These are phyloP conservation scores for Nemoura dubitans DNA, from an alignment of 2,888 invertebrate genomes.

Conservation along the genomic window DNA sequence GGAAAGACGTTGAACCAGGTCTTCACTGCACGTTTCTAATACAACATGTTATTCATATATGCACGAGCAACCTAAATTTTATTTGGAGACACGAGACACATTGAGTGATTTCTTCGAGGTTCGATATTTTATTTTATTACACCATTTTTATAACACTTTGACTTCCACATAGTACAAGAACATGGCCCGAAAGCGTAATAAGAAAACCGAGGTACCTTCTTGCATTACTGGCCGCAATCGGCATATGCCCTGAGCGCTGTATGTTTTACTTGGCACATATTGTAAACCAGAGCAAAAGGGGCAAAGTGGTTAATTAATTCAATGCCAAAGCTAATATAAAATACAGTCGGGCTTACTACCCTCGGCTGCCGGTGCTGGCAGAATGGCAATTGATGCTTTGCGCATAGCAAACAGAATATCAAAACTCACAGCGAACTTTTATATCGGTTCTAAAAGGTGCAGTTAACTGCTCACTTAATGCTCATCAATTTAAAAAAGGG, in stretches of 20 bases:
- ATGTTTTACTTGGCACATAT: background rate
- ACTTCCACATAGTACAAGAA: background rate
- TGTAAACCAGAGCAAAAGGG: conserved; percentile 5
- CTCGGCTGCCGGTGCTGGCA: no score
- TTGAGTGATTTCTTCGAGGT: background rate
- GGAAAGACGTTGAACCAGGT: background rate
- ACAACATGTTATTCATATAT: background rate
- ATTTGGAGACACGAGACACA: background rate
- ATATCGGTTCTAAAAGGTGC: conserved; percentile 3
- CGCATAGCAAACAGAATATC: background rate
- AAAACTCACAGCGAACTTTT: background rate
- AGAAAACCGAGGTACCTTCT: background rate
- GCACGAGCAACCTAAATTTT: background rate
- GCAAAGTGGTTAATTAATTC: background rate
- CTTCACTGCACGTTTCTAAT: background rate
- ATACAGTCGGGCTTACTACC: background rate
- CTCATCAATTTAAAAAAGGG: conserved; percentile 39
- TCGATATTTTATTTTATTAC: background rate
- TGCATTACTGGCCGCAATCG: background rate
- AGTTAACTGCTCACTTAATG: conserved; percentile 33
- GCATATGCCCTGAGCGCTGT: background rate
- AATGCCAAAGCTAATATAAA: background rate
- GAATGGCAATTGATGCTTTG: background rate
- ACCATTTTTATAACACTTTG: background rate
- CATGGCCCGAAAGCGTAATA: background rate